Base-by-base conservation (phyloP, 2,888 invertebrate genomes). In the Calliphora vomitoria region DNA sequence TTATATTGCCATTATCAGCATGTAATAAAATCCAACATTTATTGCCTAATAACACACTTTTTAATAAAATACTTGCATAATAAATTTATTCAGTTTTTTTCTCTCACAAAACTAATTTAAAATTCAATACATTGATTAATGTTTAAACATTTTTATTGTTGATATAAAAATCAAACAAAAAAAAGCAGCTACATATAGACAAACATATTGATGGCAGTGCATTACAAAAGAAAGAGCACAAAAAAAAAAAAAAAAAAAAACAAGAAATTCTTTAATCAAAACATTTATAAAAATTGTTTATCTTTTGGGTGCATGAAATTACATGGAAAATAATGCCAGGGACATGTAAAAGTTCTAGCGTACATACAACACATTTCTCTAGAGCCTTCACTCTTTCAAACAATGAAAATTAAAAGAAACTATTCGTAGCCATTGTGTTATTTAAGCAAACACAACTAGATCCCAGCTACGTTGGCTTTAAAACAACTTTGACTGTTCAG, bases 41-140 rank as follows among this genome's bases (percentile, higher is more conserved):
- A 44, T 44, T 44, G 44, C 13, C 4, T 6, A 18, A 10, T 8
- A 55, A 55, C 6, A 55, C 18, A 20, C 20, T 55, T 55, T 55
- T 55, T 55, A 55, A 5, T 13, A 11, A n/a, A 50, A 50, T 50
- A 50, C 13, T 50, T 62, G 35, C 35, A 4, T 5, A 3, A 35
- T 3, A 35, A 5, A 35, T 35, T 41, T 44, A 11, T 75, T 35
- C 31, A 4, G 18, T 62, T 53, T 20, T 38, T 5, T 0, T 62
- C 60, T 25, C n/a, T 25, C 5, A 31, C 35, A 50, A 62, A 76
- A 64, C 64, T 53, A 60, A 78, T 81, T 72, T 64, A 50, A 58
- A 69, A 69, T 75, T 58, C 71, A 75, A 75, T 60, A 50, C 68
- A 60, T 47, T 75, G 82, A 75, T 82, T 76, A 75, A 75, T 82